A percentile compares a stretch with the other conserved stretches of the same genome.
These are phyloP conservation scores for Cyrtonyx montezumae DNA, from an alignment of 2,113 vertebrate genomes.

Conservation along the genomic window DNA sequence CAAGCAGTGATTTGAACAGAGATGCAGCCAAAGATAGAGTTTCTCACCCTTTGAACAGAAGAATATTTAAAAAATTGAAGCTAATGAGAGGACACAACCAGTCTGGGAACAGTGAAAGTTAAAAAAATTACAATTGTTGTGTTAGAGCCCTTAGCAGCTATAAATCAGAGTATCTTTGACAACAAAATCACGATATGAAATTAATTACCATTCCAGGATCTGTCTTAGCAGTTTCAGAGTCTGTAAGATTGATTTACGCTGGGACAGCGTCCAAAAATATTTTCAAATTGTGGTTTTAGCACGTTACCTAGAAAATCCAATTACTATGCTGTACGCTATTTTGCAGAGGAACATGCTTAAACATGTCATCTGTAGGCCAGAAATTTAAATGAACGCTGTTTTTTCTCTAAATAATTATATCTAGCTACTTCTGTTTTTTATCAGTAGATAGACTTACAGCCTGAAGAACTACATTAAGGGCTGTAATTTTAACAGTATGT, in stretches of 20 bases:
- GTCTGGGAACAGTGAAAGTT: background rate
- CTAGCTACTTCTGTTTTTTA: background rate
- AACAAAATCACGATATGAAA: slow-evolving; percentile 5
- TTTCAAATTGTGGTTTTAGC: slow-evolving; percentile 18
- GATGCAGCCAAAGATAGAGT: slow-evolving; percentile 60
- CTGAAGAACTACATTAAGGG: background rate
- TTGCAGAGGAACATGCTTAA: background rate
- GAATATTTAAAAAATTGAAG: slow-evolving; percentile 32
- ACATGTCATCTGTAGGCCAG: background rate
- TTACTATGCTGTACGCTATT: slow-evolving; percentile 18
- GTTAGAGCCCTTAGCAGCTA: background rate
- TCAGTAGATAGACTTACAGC: background rate
- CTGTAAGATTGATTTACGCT: slow-evolving; percentile 49
- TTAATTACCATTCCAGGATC: slow-evolving; percentile 53
- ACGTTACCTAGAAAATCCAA: slow-evolving; percentile 45
- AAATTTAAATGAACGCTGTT: background rate
- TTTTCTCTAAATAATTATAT: background rate
- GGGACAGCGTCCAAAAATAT: slow-evolving; percentile 50
- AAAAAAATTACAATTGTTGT: background rate
- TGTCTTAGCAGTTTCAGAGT: slow-evolving; percentile 23
- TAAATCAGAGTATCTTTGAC: slow-evolving; percentile 3
- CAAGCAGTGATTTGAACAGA: slow-evolving; percentile 66
- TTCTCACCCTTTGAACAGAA: slow-evolving; percentile 49
- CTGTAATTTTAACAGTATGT: background rate
- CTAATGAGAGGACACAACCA: slow-evolving; percentile 36